A percentile compares a stretch with the other conserved stretches of the same genome.
Evolutionary conservation across 35 echinoderm and acorn worm genomes (phyloP).

Genomic region (Lytechinus variegatus): DNA sequence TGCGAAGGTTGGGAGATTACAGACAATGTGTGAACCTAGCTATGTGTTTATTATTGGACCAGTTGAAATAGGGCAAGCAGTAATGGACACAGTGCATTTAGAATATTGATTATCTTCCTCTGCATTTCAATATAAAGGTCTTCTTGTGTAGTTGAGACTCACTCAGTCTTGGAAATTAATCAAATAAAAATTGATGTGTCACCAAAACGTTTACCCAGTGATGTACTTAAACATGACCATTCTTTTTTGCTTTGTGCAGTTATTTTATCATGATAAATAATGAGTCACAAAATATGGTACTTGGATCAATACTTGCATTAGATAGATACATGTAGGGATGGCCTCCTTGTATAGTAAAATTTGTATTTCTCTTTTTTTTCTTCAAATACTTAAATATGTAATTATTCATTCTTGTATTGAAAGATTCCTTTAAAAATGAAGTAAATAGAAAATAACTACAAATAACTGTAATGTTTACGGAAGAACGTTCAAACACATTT

Average conservation of each 20-base stretch:
- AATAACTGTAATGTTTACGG: too few relatives aligned
- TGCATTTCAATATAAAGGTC: not conserved
- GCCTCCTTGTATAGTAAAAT: too few relatives aligned
- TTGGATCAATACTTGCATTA: not conserved
- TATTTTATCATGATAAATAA: not conserved
- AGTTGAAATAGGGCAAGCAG: not conserved
- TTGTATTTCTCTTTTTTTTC: too few relatives aligned
- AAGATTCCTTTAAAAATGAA: too few relatives aligned
- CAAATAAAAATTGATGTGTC: not conserved
- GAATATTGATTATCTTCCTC: not conserved
- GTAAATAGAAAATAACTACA: too few relatives aligned
- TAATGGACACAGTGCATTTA: not conserved
- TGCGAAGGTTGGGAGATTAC: too few relatives aligned
- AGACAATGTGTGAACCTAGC: too few relatives aligned
- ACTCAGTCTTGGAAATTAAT: not conserved
- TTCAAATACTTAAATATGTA: too few relatives aligned
- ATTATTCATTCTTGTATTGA: too few relatives aligned
- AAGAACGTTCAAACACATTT: too few relatives aligned
- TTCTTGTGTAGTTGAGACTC: not conserved
- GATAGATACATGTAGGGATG: too few relatives aligned
- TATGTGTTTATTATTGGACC: too few relatives aligned
- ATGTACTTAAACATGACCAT: not conserved
- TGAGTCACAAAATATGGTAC: not conserved
- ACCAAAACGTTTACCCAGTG: conserved; percentile 17
- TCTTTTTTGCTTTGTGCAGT: not conserved